Evolutionary conservation across 2,888 invertebrate species (phyloP).

Genomic region (Stenchaetothrips biformis): DNA sequence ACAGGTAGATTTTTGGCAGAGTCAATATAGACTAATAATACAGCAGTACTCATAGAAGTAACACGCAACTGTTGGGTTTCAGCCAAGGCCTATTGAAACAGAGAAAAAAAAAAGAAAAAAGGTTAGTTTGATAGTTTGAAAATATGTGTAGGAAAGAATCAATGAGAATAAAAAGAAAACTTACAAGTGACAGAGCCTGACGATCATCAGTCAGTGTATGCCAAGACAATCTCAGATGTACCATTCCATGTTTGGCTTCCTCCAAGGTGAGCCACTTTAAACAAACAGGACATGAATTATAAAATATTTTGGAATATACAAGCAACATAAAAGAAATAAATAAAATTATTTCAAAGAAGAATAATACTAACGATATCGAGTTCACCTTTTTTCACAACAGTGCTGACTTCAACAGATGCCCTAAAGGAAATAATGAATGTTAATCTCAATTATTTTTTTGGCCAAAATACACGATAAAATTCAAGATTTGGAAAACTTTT

Average conservation of each 20-base stretch:
- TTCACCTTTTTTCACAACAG: slow-evolving; percentile 63
- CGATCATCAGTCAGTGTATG: slow-evolving; percentile 68
- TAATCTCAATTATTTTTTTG: slow-evolving; percentile 30
- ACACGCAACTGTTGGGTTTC: slow-evolving; percentile 71
- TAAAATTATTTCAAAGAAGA: slow-evolving; percentile 29
- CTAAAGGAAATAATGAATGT: slow-evolving; percentile 48
- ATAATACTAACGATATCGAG: slow-evolving; percentile 63
- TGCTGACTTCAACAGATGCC: slow-evolving; percentile 66
- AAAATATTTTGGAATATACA: slow-evolving; percentile 40
- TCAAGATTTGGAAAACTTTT: background rate
- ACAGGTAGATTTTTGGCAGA: slow-evolving; percentile 89
- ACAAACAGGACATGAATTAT: slow-evolving; percentile 34
- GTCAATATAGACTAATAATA: slow-evolving; percentile 84
- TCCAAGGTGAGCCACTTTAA: slow-evolving; percentile 90
- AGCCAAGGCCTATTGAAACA: slow-evolving; percentile 56
- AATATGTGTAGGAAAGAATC: slow-evolving; percentile 30
- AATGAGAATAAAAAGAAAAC: slow-evolving; percentile 41
- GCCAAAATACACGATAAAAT: background rate
- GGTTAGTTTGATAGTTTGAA: slow-evolving; percentile 29
- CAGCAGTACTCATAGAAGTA: slow-evolving; percentile 68
- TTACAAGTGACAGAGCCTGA: slow-evolving; percentile 68
- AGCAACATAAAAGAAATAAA: slow-evolving; percentile 32
- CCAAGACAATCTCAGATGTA: slow-evolving; percentile 88
- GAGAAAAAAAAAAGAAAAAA: slow-evolving; percentile 32
- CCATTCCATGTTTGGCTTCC: slow-evolving; percentile 90